Evolutionary conservation across 53 echinoderm and acorn worm species (phyloP), one percentile per base, ranked within the genome.

Genomic region (Glandiceps talaboti): DNA sequence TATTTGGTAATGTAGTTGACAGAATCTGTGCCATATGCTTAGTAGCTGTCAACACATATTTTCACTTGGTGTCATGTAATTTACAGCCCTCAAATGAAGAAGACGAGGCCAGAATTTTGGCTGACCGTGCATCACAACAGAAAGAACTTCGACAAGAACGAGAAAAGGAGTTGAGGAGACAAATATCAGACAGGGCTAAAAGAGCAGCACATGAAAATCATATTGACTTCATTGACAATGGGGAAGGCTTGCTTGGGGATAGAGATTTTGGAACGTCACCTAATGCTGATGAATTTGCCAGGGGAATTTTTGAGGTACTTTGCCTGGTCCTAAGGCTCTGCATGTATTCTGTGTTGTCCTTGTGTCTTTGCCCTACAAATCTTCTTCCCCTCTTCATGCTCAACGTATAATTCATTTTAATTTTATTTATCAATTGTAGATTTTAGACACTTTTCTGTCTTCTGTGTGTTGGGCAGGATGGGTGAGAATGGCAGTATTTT

Each of bases 21-120:
- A n/a, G n/a, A n/a, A n/a, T n/a, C n/a, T n/a, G n/a, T n/a, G n/a
- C 64, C 64, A 6, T 45, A 6, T 45, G 6, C 64, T 45, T 20
- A 45, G 64, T 45, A 20, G 64, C 64, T 45, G 64, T 45, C 64
- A 45, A 20, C n/a, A 20, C 64, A 20, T 45, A 12, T 45, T 45
- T 45, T 45, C 64, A 45, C 64, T 45, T 20, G 6, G 6, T 45
- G 64, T 45, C 64, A 20, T 45, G 64, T 45, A 45, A 45, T 45
- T 28, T 79, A n/a, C 82, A 94, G 94, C 88, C 94, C 64, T 86
- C 86, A 81, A 91, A 89, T 78, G 94, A 94, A 30, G 94, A 94
- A 1, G 92, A 94, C 73, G 94, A 94, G 75, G 92, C 90, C n/a
- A 84, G 90, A 31, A 83, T 85, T 33, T 82, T 94, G 0, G 94